Evolutionary conservation across 2,797 vertebrate genomes (phyloP), one percentile per base, ranked within the genome.

Genomic region (Melanotaenia boesemani): DNA sequence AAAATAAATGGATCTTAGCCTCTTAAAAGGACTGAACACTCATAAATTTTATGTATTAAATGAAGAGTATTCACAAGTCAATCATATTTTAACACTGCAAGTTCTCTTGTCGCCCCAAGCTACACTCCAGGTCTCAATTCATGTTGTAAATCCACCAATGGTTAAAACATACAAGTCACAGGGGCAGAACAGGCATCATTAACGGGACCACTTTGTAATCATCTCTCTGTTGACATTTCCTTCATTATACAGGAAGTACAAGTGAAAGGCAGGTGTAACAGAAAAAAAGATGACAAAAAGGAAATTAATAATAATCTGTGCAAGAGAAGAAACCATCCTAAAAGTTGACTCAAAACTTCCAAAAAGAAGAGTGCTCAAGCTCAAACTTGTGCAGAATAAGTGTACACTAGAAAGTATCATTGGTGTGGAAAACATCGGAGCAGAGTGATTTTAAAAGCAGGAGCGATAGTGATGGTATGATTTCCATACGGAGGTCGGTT

Each of bases 391-490:
- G 83, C 82, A 80, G 70, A 79, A 85, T 75, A 69, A 78, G 67
- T 57, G 76, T 85, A 85, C 74, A 85, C 80, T 70, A 86, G 81
- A 87, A 89, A 85, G 85, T 67, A 80, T 88, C 77, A 85, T 74
- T 81, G 75, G 75, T 68, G 84, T 67, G 79, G 84, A 83, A 82
- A 88, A 81, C 67, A 66, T 81, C 2, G 67, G 74, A 58, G 76
- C 46, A 0, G 65, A 63, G 65, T 74, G 68, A 85, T 60, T 83
- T 74, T 36, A 55, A 55, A 66, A 88, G 87, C 56, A 72, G 72
- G 72, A 84, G 76, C 60, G 18, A 80, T 68, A 65, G 74, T 16
- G 26, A 59, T 32, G 70, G 79, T 52, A 62, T 41, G 65, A 70
- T 67, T 76, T 80, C 79, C 73, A 55, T 20, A 77, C 4, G 41